Conservation (phyloP, 2,888 invertebrate genomes). For the Dasypolia templi region DNA sequence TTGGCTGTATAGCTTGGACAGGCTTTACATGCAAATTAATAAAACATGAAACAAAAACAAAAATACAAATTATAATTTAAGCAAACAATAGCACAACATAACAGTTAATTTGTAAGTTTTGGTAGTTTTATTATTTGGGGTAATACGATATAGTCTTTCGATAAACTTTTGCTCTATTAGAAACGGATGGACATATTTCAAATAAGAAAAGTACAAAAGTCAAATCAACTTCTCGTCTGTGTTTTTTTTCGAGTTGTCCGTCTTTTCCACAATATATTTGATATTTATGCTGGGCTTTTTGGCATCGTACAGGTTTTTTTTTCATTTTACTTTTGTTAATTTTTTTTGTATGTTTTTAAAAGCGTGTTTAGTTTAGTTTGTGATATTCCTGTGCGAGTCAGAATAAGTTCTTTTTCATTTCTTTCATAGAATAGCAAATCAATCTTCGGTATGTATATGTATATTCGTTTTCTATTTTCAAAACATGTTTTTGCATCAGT, state of each 20-base stretch:
- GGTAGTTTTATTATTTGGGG: constrained; percentile 28
- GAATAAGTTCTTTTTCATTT: too few relatives aligned
- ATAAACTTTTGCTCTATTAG: not conserved
- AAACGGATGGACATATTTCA: not conserved
- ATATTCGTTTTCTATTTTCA: too few relatives aligned
- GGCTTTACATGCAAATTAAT: constrained; percentile 85
- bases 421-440: too few relatives aligned
- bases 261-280: too few relatives aligned
- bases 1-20: constrained; percentile 89
- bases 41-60: constrained; percentile 85
- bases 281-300: too few relatives aligned
- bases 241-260: not conserved
- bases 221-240: not conserved
- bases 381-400: too few relatives aligned
- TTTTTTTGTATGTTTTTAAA: too few relatives aligned
- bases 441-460: too few relatives aligned
- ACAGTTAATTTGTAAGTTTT: constrained; percentile 47
- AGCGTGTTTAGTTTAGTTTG: too few relatives aligned
- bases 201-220: not conserved
- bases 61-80: constrained; percentile 82
- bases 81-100: constrained; percentile 63
- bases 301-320: too few relatives aligned
- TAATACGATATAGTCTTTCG: constrained; percentile 30
- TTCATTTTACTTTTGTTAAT: too few relatives aligned
- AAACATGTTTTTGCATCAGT: too few relatives aligned